These are phyloP conservation scores for Pituophis catenifer DNA, from an alignment of 2,113 vertebrate genomes.

Conservation along the genomic window DNA sequence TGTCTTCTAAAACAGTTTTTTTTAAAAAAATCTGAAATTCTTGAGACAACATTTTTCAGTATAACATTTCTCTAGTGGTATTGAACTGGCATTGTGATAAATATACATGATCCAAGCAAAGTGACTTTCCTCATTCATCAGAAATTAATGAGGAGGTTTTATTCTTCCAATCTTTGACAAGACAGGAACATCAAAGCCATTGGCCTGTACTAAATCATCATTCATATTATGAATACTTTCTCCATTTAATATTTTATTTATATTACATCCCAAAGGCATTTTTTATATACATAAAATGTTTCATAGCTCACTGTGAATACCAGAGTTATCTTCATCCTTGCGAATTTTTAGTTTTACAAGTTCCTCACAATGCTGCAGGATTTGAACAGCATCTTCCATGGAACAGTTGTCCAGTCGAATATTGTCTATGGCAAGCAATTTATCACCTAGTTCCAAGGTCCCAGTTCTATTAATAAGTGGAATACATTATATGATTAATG, in stretches of 20 bases:
- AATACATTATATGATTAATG: conserved; percentile 4
- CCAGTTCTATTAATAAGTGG: conserved; percentile 80
- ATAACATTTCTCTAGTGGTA: neutral
- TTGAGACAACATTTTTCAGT: neutral
- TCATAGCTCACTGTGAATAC: conserved; percentile 66
- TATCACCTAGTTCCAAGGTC: conserved; percentile 93
- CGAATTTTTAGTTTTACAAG: conserved; percentile 96
- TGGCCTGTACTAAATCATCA: neutral
- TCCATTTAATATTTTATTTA: neutral
- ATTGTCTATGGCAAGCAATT: conserved; percentile 94
- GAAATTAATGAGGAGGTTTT: neutral
- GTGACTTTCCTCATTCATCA: neutral
- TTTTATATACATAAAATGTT: conserved; percentile 28
- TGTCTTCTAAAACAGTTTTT: neutral
- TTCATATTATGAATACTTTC: neutral
- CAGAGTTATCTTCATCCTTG: conserved; percentile 98
- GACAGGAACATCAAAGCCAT: neutral
- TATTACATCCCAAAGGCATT: neutral
- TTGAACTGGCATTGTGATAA: neutral
- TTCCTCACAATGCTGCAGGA: conserved; percentile 95
- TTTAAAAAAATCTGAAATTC: neutral
- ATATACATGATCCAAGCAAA: neutral
- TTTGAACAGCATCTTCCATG: conserved; percentile 97
- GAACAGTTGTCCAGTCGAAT: conserved; percentile 95
- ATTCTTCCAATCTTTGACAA: neutral